Conservation (phyloP, 2,113 vertebrate species). For the Oenanthe oenanthe region DNA sequence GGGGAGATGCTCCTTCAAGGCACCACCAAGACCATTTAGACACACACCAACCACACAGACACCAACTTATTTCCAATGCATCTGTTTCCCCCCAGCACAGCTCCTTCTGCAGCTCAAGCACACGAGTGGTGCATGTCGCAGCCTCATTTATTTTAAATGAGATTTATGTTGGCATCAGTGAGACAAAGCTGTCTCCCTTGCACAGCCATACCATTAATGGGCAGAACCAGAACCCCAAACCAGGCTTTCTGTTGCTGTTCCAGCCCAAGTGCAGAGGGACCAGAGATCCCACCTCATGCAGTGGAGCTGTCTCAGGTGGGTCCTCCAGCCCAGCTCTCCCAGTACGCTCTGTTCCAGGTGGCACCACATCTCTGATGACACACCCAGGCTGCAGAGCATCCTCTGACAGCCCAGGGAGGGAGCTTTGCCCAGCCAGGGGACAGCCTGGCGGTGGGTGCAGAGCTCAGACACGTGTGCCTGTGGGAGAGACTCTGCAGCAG, state of each 20-base stretch:
- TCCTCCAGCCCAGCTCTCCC: not conserved
- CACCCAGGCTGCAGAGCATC: not conserved
- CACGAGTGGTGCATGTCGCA: not conserved
- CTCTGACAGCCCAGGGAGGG: accelerated
- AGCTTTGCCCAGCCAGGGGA: not conserved
- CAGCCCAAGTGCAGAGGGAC: not conserved
- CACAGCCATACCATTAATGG: accelerated
- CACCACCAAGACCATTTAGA: not conserved
- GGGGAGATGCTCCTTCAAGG: not conserved
- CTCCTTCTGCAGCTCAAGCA: not conserved
- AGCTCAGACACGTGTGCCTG: accelerated
- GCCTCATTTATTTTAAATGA: not conserved
- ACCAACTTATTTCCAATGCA: not conserved
- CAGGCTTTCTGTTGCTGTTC: not conserved
- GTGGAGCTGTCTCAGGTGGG: not conserved
- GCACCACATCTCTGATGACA: accelerated
- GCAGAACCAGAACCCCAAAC: not conserved
- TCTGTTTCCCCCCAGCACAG: not conserved
- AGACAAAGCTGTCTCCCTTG: not conserved
- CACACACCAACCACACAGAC: not conserved
- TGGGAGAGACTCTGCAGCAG: not conserved
- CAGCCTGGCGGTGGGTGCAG: not conserved
- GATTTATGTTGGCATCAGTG: not conserved
- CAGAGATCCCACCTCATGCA: not conserved
- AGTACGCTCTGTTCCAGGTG: not conserved